phyloP scores from a whole-genome alignment of 2,797 vertebrate genomes.

The Melanotaenia maccullochi region DNA sequence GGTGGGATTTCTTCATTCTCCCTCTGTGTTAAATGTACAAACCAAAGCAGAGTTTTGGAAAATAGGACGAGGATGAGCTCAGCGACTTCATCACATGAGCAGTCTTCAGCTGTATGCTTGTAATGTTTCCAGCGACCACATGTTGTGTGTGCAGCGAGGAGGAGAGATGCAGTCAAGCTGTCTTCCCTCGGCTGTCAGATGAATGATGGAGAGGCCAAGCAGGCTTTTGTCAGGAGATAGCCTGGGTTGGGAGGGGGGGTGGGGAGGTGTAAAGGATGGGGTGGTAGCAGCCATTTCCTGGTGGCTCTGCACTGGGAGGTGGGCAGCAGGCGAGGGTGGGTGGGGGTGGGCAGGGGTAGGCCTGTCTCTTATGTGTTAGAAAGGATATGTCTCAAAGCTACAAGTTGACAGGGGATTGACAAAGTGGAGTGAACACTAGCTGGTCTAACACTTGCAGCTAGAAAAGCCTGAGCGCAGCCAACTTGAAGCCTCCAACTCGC shows the following conservation, averaged over 20 bases:
- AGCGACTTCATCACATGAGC: constrained; percentile 13
- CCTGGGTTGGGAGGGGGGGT: constrained; percentile 4
- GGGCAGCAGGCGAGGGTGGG: constrained; percentile 43
- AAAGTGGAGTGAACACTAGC: constrained; percentile 82
- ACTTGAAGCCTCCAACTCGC: constrained; percentile 74
- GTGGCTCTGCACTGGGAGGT: constrained; percentile 64
- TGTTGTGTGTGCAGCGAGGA: constrained; percentile 45
- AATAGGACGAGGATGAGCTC: no score
- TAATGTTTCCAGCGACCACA: constrained; percentile 43
- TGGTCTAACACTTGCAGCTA: constrained; percentile 83
- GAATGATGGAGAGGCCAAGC: constrained; percentile 72
- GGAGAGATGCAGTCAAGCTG: constrained; percentile 67
- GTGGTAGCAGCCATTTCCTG: constrained; percentile 77
- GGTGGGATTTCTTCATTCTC: no score
- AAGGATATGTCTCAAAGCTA: constrained; percentile 85
- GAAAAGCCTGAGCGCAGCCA: constrained; percentile 77
- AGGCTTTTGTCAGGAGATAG: constrained; percentile 77
- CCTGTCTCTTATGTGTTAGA: constrained; percentile 66
- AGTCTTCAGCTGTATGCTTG: constrained; percentile 17
- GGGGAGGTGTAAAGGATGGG: constrained; percentile 1
- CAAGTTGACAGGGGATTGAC: constrained; percentile 85
- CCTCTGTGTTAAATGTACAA: no score
- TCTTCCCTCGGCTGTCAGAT: constrained; percentile 68
- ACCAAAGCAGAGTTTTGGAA: no score
- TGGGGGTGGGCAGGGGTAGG: constrained; percentile 29